Evolutionary conservation across 2,797 vertebrate species (phyloP).

Genomic region (Tragopan temminckii): DNA sequence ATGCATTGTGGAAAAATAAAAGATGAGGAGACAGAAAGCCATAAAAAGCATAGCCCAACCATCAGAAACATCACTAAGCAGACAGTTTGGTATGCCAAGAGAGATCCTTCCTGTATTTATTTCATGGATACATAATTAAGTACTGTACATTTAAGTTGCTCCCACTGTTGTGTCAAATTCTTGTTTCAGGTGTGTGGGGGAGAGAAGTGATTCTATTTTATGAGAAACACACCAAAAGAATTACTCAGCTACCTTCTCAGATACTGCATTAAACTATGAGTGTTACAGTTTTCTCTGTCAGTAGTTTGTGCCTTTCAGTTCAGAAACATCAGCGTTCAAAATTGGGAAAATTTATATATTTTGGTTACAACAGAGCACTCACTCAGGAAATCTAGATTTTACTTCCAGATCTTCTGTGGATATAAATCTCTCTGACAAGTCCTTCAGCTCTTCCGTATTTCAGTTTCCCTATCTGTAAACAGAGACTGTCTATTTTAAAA

Average conservation of each 20-base stretch:
- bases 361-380: not conserved
- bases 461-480: not conserved
- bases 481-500: slow-evolving; percentile 10
- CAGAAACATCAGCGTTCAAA: not conserved
- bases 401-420: not conserved
- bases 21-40: slow-evolving; percentile 17
- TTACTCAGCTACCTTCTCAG: not conserved
- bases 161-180: not conserved
- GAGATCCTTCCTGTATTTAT: not conserved
- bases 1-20: not conserved
- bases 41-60: not conserved
- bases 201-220: not conserved
- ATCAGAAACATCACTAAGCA: not conserved
- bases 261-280: not conserved
- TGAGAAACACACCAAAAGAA: not conserved
- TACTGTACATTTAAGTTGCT: not conserved
- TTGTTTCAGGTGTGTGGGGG: not conserved
- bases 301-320: not conserved
- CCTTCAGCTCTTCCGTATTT: not conserved
- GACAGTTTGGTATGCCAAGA: not conserved
- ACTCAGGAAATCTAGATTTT: not conserved
- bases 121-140: not conserved
- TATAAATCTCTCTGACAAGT: not conserved
- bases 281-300: not conserved
- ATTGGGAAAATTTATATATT: not conserved